Evolutionary conservation across 2,888 invertebrate genomes (phyloP).

Genomic region (Drosophila melanosoma): DNA sequence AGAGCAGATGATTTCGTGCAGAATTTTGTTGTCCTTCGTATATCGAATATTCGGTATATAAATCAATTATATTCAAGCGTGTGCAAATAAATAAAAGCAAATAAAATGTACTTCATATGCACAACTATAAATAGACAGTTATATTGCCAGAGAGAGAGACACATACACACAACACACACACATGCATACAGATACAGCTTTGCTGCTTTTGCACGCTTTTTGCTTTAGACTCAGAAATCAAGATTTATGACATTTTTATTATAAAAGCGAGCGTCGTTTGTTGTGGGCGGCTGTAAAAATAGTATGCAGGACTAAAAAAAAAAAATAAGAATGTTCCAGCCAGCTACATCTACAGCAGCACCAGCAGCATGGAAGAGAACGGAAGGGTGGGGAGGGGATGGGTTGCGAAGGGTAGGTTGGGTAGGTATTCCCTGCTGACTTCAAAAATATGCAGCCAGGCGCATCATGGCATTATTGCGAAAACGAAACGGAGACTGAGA

Average conservation of each 20-base stretch:
- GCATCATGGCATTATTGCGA: slow-evolving; percentile 68
- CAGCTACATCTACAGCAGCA: not conserved
- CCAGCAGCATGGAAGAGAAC: not conserved
- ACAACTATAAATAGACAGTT: slow-evolving; percentile 72
- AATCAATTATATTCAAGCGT: slow-evolving; percentile 51
- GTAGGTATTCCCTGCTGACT: slow-evolving; percentile 53
- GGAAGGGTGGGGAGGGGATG: not conserved
- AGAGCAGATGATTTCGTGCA: not conserved
- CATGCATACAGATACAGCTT: slow-evolving; percentile 11
- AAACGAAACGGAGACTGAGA: slow-evolving; percentile 13
- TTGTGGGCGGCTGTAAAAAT: slow-evolving; percentile 58
- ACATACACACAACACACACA: slow-evolving; percentile 3
- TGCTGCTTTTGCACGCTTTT: slow-evolving; percentile 68
- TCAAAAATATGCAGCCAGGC: slow-evolving; percentile 74
- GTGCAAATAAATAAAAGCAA: slow-evolving; percentile 72
- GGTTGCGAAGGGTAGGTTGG: not conserved
- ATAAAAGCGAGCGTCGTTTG: slow-evolving; percentile 69
- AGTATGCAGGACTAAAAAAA: slow-evolving; percentile 35
- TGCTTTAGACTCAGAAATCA: slow-evolving; percentile 76
- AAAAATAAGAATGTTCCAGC: not conserved
- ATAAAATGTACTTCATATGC: slow-evolving; percentile 74
- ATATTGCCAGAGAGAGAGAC: slow-evolving; percentile 53
- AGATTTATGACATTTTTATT: slow-evolving; percentile 82
- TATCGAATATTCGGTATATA: slow-evolving; percentile 13
- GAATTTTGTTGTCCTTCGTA: not conserved